These are phyloP conservation scores for Aleiodes leptofemur DNA, from an alignment of 2,888 invertebrate genomes.

Conservation along the genomic window DNA sequence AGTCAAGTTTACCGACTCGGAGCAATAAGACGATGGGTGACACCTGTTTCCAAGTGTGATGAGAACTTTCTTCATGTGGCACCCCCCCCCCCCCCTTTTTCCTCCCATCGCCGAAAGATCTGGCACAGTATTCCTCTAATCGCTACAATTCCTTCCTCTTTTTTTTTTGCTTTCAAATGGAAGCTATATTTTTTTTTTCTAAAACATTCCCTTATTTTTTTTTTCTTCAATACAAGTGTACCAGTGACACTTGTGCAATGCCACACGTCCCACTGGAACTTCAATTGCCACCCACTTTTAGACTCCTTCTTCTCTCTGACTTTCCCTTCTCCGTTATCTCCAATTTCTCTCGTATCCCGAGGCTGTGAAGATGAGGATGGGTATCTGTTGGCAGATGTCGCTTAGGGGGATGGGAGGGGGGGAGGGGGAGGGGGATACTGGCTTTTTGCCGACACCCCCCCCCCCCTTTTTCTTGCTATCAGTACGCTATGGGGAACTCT, in stretches of 20 bases:
- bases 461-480: constrained; percentile 39
- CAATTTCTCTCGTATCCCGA: constrained; percentile 15
- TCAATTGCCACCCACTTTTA: constrained; percentile 57
- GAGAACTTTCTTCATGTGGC: constrained; percentile 61
- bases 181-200: constrained; percentile 12
- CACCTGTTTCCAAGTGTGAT: constrained; percentile 72
- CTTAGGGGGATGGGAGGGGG: constrained; percentile 19
- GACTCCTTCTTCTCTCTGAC: constrained; percentile 5
- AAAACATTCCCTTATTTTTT: constrained; percentile 23
- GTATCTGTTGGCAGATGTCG: constrained; percentile 53
- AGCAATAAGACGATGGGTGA: constrained; percentile 68
- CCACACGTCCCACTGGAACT: constrained; percentile 53
- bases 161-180: too few relatives aligned
- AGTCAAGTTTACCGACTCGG: constrained; percentile 60
- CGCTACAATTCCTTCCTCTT: background rate
- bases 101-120: constrained; percentile 35
- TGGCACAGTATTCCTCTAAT: background rate
- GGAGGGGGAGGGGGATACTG: constrained; percentile 23
- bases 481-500: background rate
- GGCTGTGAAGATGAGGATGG: constrained; percentile 37
- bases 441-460: constrained; percentile 42
- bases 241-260: constrained; percentile 49
- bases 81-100: constrained; percentile 24
- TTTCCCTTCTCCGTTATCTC: background rate
- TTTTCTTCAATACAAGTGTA: constrained; percentile 39